Evolutionary conservation across 1,140 invertebrate species (phyloP).

Genomic region (Lucilia sericata): DNA sequence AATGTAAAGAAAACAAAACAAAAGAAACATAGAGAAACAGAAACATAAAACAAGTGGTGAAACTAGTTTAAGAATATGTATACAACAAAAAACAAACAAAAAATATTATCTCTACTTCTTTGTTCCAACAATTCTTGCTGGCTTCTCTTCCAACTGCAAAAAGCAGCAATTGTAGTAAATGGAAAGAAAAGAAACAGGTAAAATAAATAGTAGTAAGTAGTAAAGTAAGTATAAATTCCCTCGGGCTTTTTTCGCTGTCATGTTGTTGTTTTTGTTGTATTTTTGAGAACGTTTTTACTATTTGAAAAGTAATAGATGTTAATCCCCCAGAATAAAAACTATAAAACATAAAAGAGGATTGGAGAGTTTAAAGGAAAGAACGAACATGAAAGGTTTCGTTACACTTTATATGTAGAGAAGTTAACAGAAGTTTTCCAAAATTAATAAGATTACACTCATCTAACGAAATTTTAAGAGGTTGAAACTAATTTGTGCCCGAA

Average conservation of each 20-base stretch:
- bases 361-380: neutral
- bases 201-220: no score
- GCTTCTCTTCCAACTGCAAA: no score
- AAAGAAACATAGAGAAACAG: neutral
- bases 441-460: no score
- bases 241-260: neutral
- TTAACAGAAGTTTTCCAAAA: no score
- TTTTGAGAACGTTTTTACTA: neutral
- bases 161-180: no score
- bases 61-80: slow-evolving; percentile 41
- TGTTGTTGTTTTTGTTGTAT: neutral
- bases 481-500: no score
- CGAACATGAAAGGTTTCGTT: no score
- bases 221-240: neutral
- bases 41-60: slow-evolving; percentile 35
- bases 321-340: neutral
- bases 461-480: no score
- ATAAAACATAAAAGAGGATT: neutral
- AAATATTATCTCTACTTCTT: neutral
- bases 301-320: slow-evolving; percentile 20
- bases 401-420: no score
- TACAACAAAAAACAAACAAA: slow-evolving; percentile 3
- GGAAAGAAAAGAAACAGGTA: neutral
- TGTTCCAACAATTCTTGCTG: neutral
- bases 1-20: neutral